Base-by-base conservation (phyloP, 2,888 invertebrate species). In the Nudaria mundana region DNA sequence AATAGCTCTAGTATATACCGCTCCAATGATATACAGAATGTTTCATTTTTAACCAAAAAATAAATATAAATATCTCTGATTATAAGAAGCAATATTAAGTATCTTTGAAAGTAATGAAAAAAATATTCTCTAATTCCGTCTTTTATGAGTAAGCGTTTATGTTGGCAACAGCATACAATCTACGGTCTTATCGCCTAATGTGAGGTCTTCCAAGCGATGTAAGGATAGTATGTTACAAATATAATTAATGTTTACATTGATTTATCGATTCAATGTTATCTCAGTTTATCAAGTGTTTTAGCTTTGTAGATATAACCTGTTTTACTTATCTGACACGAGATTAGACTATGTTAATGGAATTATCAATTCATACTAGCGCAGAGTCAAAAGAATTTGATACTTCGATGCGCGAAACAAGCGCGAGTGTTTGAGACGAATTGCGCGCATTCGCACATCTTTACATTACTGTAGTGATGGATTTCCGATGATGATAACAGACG, bases 1-100 rank as follows among this genome's bases (percentile, higher is more conserved):
- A 47, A 33, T 30, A 28, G 10, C 24, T 24, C 16, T 44, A 54
- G 8, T 20, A 37, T 10, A 28, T n/a, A 15, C 13, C 12, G 18
- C n/a, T n/a, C 33, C 33, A 30, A 36, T 30, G 22, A 29, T 25
- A 30, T 54, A 58, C 47, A 61, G 49, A n/a, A 0, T 45, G 58
- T n/a, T 48, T 6, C 30, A 30, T 37, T 37, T 15, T 5, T n/a
- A 8, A 38, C 12, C 34, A 6, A 5, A 0, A 11, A 24, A 10
- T 5, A 10, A 3, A 30, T 30, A 35, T 40, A 24, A 30, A 30
- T n/a, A n/a, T n/a, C n/a, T n/a, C n/a, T n/a, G n/a, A n/a, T n/a
- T n/a, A n/a, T n/a, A n/a, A n/a, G n/a, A n/a, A n/a, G n/a, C n/a
- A n/a, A n/a, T n/a, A n/a, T n/a, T n/a, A n/a, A n/a, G n/a, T n/a